Evolutionary conservation across 2,888 invertebrate genomes (phyloP).

Genomic region (Drosophila eohydei): DNA sequence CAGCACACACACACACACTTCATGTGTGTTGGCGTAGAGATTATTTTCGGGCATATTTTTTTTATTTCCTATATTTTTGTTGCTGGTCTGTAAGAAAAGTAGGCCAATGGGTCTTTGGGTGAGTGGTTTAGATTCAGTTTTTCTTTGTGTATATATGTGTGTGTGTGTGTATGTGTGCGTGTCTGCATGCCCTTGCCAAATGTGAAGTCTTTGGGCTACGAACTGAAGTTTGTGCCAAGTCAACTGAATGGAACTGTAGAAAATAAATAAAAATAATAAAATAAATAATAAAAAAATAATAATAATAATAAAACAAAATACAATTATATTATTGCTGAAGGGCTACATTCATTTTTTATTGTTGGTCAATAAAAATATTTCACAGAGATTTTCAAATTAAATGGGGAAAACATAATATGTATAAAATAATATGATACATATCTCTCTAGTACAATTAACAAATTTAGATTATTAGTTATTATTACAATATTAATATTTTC

Average conservation of each 20-base stretch:
- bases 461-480: too few species aligned
- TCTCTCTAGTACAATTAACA: too few species aligned
- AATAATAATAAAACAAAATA: too few species aligned
- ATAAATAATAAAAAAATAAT: too few species aligned
- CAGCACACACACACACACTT: slow-evolving; percentile 24
- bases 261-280: neutral
- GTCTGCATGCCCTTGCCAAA: slow-evolving; percentile 52
- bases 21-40: slow-evolving; percentile 70
- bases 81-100: slow-evolving; percentile 74
- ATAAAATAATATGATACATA: too few species aligned
- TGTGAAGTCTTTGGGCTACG: slow-evolving; percentile 27
- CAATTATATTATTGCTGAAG: too few species aligned
- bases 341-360: too few species aligned
- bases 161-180: slow-evolving; percentile 4
- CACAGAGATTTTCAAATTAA: too few species aligned
- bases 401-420: too few species aligned
- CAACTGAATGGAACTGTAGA: neutral
- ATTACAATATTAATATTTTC: too few species aligned
- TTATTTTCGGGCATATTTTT: slow-evolving; percentile 71
- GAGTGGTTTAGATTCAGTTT: slow-evolving; percentile 74
- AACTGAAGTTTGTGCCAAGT: slow-evolving; percentile 8
- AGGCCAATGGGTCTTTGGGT: slow-evolving; percentile 83
- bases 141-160: slow-evolving; percentile 13
- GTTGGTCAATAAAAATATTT: too few species aligned
- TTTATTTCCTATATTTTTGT: slow-evolving; percentile 64